Evolutionary conservation across 2,888 invertebrate genomes (phyloP).

Genomic region (Heliothis peltigera): DNA sequence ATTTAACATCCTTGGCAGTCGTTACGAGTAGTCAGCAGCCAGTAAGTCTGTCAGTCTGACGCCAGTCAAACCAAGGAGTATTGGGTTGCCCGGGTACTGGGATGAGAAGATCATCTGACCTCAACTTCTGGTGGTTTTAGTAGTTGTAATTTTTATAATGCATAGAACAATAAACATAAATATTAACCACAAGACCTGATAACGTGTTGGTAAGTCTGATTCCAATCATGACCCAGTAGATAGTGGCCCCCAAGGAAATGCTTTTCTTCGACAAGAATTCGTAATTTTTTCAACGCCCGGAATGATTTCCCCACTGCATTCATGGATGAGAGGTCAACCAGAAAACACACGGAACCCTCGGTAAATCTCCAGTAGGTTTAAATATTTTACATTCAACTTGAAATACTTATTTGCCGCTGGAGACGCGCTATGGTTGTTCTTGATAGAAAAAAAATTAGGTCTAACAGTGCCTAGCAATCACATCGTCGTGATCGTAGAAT

Average conservation of each 20-base stretch:
- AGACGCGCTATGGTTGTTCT: slow-evolving; percentile 42
- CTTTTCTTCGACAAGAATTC: slow-evolving; percentile 69
- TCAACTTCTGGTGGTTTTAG: background rate
- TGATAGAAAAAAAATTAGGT: slow-evolving; percentile 28
- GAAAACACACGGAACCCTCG: slow-evolving; percentile 50
- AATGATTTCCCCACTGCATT: slow-evolving; percentile 77
- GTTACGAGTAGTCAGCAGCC: too few relatives aligned
- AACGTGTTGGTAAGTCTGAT: slow-evolving; percentile 42
- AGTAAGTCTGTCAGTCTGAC: too few relatives aligned
- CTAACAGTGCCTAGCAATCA: slow-evolving; percentile 2
- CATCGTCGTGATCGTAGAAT: too few relatives aligned
- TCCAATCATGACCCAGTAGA: slow-evolving; percentile 61
- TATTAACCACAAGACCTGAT: slow-evolving; percentile 20
- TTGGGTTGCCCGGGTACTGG: too few relatives aligned
- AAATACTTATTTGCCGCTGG: slow-evolving; percentile 54
- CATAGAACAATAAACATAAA: slow-evolving; percentile 20
- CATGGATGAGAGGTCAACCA: slow-evolving; percentile 67
- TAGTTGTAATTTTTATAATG: background rate
- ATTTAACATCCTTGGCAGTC: too few relatives aligned
- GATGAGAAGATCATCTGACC: too few relatives aligned
- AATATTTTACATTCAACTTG: slow-evolving; percentile 59
- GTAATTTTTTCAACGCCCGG: slow-evolving; percentile 67
- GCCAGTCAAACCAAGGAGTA: too few relatives aligned
- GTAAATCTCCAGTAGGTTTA: slow-evolving; percentile 54
- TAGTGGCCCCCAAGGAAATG: slow-evolving; percentile 71